Evolutionary conservation across 2,888 invertebrate species (phyloP).

Genomic region (Opisthograptis luteolata): DNA sequence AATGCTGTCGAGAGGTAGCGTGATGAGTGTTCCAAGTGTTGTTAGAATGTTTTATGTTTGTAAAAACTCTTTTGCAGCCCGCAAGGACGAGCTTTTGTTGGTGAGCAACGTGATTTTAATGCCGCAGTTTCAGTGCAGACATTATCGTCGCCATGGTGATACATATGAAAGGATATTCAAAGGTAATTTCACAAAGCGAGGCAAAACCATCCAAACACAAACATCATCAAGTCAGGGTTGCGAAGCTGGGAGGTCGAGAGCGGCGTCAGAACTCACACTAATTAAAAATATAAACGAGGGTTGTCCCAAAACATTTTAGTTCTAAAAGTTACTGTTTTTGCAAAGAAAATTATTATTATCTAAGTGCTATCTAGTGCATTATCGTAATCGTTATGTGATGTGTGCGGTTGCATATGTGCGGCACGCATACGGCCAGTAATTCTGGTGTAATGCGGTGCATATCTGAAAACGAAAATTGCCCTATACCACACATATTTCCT

Average conservation of each 20-base stretch:
- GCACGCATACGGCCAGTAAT: slow-evolving; percentile 84
- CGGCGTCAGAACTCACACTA: slow-evolving; percentile 74
- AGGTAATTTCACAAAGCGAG: slow-evolving; percentile 29
- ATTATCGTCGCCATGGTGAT: slow-evolving; percentile 1
- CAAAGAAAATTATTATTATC: slow-evolving; percentile 74
- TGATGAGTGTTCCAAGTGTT: not conserved
- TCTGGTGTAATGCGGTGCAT: slow-evolving; percentile 84
- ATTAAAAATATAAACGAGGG: slow-evolving; percentile 80
- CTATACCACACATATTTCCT: slow-evolving; percentile 84
- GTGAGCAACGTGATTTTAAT: slow-evolving; percentile 1
- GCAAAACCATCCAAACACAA: slow-evolving; percentile 29
- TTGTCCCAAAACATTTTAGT: slow-evolving; percentile 83
- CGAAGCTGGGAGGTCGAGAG: slow-evolving; percentile 75
- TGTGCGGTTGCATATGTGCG: slow-evolving; percentile 84
- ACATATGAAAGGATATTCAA: slow-evolving; percentile 3
- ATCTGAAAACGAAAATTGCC: slow-evolving; percentile 85
- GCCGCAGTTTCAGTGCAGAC: slow-evolving; percentile 26
- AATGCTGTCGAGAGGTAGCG: too few species aligned
- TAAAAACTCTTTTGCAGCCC: slow-evolving; percentile 5
- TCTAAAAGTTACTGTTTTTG: slow-evolving; percentile 66
- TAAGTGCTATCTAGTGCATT: slow-evolving; percentile 84
- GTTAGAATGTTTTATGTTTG: not conserved
- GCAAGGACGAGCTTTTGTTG: not conserved
- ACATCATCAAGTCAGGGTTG: slow-evolving; percentile 42
- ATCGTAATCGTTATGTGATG: slow-evolving; percentile 81